phyloP scores from a whole-genome alignment of 2,797 vertebrate genomes.

The Borostomias antarcticus region DNA sequence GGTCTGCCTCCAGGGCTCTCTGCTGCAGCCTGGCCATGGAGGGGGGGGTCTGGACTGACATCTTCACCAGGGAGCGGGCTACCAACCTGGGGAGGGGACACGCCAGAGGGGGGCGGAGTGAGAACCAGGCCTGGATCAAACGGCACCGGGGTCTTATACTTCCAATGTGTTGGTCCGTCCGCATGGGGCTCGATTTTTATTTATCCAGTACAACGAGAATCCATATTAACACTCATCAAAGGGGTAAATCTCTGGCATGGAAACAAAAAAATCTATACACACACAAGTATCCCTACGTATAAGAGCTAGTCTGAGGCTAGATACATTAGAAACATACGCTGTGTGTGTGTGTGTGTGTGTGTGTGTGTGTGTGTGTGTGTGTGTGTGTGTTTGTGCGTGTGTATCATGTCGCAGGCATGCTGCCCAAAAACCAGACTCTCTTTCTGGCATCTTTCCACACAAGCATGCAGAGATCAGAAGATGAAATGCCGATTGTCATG shows the following conservation, averaged over 20 bases:
- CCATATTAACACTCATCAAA: no score
- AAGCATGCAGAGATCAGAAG: constrained; percentile 5
- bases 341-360: neutral
- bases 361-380: neutral
- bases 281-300: no score
- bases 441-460: constrained; percentile 12
- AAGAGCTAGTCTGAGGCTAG: neutral
- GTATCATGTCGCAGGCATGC: neutral
- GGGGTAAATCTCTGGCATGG: no score
- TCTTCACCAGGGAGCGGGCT: constrained; percentile 81
- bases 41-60: constrained; percentile 85
- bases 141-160: no score
- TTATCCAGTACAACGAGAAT: no score
- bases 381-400: neutral
- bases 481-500: constrained; percentile 11
- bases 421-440: neutral
- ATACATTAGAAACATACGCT: neutral
- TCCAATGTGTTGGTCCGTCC: no score
- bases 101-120: neutral
- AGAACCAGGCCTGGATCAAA: neutral
- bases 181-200: no score
- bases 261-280: no score
- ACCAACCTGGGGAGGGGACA: constrained; percentile 81
- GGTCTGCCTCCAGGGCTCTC: constrained; percentile 92
- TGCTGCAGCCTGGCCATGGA: constrained; percentile 90